Base-by-base conservation (phyloP, 2,113 vertebrate genomes). In the Rhea pennata region DNA sequence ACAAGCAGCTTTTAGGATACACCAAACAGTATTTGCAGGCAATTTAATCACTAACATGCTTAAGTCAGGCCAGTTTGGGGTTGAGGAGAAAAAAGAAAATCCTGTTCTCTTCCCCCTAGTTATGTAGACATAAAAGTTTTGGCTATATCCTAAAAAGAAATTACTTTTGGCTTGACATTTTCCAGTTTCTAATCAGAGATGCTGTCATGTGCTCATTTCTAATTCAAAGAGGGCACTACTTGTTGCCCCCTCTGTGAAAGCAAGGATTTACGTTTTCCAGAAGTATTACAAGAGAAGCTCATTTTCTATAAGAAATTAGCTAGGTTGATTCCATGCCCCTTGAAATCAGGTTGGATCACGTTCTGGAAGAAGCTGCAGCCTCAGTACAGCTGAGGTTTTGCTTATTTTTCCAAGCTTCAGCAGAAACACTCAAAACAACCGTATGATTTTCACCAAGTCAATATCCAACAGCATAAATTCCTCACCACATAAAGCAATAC, bases 21-120 rank as follows among this genome's bases (percentile, higher is more conserved):
- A 20, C 24, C 15, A 24, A 29, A 50, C 58, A 33, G 46, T 2
- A 5, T 0, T 3, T 5, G 1, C 17, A 4, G 19, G 10, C 0
- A 1, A 2, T 56, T 59, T 17, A 7, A 76, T 70, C 64, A 44
- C 31, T 65, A 5, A 27, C 9, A 5, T 1, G 15, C 3, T 40
- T 73, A 73, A 54, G 12, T 14, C 24, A 33, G 7, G 29, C 22
- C 5, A 1, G 0, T 16, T 16, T 31, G 27, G 56, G 9, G 56
- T 17, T 10, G 15, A 29, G 9, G 56, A 10, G 31, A 8, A 16
- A 29, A 51, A 17, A 40, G 36, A 36, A 36, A 36, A 36, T 36
- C 36, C 36, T 36, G 36, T 36, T 36, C 36, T 36, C 36, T 36
- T 36, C 36, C 36, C 36, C 36, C 36, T 36, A 36, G 36, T 36